These are phyloP conservation scores for Holcopasites calliopsidis DNA, from an alignment of 1,140 invertebrate species.

Conservation along the genomic window DNA sequence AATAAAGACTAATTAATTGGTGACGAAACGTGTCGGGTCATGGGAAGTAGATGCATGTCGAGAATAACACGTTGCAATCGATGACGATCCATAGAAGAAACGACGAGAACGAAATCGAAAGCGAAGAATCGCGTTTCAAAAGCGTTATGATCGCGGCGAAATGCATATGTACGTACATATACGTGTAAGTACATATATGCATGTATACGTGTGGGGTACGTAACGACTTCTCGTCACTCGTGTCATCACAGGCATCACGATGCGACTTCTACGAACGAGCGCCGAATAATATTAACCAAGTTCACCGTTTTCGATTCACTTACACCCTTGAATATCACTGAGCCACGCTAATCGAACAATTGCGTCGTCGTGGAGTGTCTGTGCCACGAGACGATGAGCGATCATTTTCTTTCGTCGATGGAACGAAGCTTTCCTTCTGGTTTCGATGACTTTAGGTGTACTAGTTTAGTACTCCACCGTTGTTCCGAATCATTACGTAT, in stretches of 20 bases:
- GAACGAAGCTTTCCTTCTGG: neutral
- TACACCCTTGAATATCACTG: neutral
- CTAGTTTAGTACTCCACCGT: neutral
- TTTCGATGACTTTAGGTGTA: neutral
- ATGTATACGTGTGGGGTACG: neutral
- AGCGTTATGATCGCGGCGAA: too few species aligned
- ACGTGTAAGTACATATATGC: too few species aligned
- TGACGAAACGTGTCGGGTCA: too few species aligned
- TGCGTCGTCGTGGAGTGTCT: neutral
- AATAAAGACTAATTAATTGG: too few species aligned
- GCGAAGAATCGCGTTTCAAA: too few species aligned
- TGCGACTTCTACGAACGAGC: neutral
- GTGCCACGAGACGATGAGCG: neutral
- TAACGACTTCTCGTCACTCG: neutral
- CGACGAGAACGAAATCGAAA: too few species aligned
- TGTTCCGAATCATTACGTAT: conserved; percentile 22
- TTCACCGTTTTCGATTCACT: neutral
- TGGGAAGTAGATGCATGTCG: too few species aligned
- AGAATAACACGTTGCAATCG: too few species aligned
- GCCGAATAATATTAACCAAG: neutral
- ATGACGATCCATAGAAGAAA: too few species aligned
- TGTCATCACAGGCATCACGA: neutral
- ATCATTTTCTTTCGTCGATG: neutral
- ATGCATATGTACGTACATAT: too few species aligned
- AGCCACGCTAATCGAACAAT: neutral